phyloP scores from a whole-genome alignment of 2,797 vertebrate genomes.

The Darevskia nairensis region DNA sequence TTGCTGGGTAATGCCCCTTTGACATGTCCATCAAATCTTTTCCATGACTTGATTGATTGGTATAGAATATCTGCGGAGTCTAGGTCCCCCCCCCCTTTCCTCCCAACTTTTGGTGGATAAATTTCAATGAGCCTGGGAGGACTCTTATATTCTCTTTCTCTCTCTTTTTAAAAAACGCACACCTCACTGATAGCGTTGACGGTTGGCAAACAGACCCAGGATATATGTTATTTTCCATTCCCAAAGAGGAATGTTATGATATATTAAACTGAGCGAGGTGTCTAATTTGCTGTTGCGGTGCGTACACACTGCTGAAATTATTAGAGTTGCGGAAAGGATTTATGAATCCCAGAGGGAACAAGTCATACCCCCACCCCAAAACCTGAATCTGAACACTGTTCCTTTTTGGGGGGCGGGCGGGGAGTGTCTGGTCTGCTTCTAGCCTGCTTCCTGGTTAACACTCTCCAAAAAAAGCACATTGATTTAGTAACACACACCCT shows the following conservation, averaged over 20 bases:
- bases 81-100: slow-evolving; percentile 31
- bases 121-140: slow-evolving; percentile 42
- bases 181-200: not conserved
- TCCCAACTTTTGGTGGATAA: slow-evolving; percentile 43
- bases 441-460: not conserved
- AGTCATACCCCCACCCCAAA: not conserved
- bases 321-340: not conserved
- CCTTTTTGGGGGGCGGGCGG: no score
- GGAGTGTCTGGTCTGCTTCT: not conserved
- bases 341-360: not conserved
- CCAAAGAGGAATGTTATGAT: slow-evolving; percentile 46
- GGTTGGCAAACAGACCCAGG: slow-evolving; percentile 24
- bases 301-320: not conserved
- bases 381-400: not conserved
- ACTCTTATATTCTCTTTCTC: slow-evolving; percentile 38
- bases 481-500: not conserved
- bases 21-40: slow-evolving; percentile 26
- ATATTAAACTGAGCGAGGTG: slow-evolving; percentile 35
- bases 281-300: slow-evolving; percentile 30
- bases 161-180: not conserved
- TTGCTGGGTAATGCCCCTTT: slow-evolving; percentile 27
- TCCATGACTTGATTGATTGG: slow-evolving; percentile 46
- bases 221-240: slow-evolving; percentile 41
- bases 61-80: slow-evolving; percentile 23
- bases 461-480: not conserved